Evolutionary conservation across 2,797 vertebrate species (phyloP), one percentile per base, ranked within the genome.

Genomic region (Peromyscus melanophrys): DNA sequence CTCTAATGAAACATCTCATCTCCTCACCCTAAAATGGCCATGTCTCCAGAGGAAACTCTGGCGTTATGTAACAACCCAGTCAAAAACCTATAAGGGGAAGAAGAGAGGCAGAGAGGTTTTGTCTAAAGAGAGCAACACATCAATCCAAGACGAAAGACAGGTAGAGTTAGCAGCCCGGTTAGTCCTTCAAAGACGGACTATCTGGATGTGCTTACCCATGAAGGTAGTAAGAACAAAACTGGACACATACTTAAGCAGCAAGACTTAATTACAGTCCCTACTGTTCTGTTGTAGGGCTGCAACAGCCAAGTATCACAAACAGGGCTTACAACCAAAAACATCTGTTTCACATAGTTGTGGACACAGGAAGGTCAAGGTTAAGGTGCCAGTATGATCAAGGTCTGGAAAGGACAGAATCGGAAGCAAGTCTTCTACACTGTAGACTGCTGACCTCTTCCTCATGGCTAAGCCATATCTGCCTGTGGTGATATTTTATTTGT

Each of bases 41-140:
- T 1, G 17, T 69, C n/a, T 8, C 0, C 65, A 97, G 69, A 96
- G 83, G 92, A 91, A 94, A 91, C 2, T 85, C 40, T 63, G 63
- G 12, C 76, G 73, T 84, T 83, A 49, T 37, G 9, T 52, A 91
- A 94, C 19, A 52, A 82, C n/a, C 31, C 73, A 90, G 9, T 16
- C 77, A 57, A 17, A 84, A 46, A 67, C 11, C 11, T 69, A n/a
- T 9, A 76, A 85, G 14, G 27, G 7, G 7, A 40, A 27, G 80
- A 59, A 43, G 27, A 90, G 11, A 95, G 27, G 91, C 21, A 88
- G 16, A 89, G 3, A 88, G 11, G 43, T 61, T 40, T 71, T 71
- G 43, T 92, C 65, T 65, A 93, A 71, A 88, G 11, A 94, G 31
- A 4, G 63, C 40, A 73, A 11, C 21, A 73, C 12, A 27, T 82